Percentiles rank a stretch among this genome's conserved stretches.
Evolutionary conservation across 2,888 invertebrate species (phyloP).

Genomic region (Drosophila ezoana): DNA sequence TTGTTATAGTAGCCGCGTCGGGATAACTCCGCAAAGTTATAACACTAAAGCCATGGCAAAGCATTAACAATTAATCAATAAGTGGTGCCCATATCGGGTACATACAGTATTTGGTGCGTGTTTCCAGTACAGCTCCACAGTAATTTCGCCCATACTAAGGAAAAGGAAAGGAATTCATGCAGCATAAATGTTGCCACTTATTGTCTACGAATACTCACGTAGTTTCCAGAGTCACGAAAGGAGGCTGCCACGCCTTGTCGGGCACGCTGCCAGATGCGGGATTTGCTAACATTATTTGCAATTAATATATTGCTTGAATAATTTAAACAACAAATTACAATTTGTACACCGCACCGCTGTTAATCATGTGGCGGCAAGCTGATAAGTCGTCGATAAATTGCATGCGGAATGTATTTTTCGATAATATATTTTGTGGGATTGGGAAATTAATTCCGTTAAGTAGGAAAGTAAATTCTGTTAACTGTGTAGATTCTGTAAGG

Average conservation of each 20-base stretch:
- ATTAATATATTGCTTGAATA: neutral
- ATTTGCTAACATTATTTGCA: conserved; percentile 53
- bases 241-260: conserved; percentile 95
- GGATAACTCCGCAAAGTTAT: conserved; percentile 98
- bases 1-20: conserved; percentile 98
- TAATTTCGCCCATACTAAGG: conserved; percentile 95
- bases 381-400: conserved; percentile 9
- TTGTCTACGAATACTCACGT: conserved; percentile 87
- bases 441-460: conserved; percentile 3
- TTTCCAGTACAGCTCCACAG: conserved; percentile 98
- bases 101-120: conserved; percentile 95
- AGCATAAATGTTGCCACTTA: neutral
- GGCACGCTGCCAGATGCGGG: conserved; percentile 87
- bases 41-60: conserved; percentile 86
- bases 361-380: conserved; percentile 20
- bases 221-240: conserved; percentile 92
- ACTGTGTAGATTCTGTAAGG: too few species aligned
- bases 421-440: neutral
- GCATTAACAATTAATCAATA: neutral
- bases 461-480: neutral
- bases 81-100: neutral
- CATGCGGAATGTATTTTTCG: neutral
- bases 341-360: neutral
- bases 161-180: conserved; percentile 84
- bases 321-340: neutral